phyloP scores from a whole-genome alignment of 2,113 vertebrate species.

The Dasyurus viverrinus region DNA sequence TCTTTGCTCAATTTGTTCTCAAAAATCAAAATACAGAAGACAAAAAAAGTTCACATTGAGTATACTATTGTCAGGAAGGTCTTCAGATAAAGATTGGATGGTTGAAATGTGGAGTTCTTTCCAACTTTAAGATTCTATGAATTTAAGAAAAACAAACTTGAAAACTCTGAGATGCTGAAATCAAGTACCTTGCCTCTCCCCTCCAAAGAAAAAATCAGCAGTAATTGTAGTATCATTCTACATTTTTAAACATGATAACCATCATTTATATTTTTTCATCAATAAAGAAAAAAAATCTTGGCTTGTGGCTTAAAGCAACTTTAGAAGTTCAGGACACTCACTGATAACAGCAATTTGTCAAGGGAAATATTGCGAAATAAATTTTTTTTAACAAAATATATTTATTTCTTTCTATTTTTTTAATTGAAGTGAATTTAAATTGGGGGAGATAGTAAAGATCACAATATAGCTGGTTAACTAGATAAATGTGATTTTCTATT shows the following conservation, averaged over 20 bases:
- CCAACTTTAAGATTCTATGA: background rate
- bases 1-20: background rate
- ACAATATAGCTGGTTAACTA: background rate
- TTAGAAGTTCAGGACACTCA: background rate
- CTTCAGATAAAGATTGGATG: background rate
- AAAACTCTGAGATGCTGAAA: background rate
- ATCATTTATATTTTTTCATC: background rate
- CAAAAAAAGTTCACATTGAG: background rate
- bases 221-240: background rate
- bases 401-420: background rate
- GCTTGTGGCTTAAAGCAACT: background rate
- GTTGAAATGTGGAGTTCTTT: background rate
- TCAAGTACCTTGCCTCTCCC: background rate
- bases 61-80: conserved; percentile 7
- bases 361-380: background rate
- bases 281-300: background rate
- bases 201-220: background rate
- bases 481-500: background rate
- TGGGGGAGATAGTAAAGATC: background rate
- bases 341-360: background rate
- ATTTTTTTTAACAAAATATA: background rate
- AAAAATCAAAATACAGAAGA: conserved; percentile 12
- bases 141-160: background rate
- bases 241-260: background rate
- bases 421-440: conserved; percentile 9